phyloP scores from a whole-genome alignment of 2,113 vertebrate genomes.

The Furnarius figulus region DNA sequence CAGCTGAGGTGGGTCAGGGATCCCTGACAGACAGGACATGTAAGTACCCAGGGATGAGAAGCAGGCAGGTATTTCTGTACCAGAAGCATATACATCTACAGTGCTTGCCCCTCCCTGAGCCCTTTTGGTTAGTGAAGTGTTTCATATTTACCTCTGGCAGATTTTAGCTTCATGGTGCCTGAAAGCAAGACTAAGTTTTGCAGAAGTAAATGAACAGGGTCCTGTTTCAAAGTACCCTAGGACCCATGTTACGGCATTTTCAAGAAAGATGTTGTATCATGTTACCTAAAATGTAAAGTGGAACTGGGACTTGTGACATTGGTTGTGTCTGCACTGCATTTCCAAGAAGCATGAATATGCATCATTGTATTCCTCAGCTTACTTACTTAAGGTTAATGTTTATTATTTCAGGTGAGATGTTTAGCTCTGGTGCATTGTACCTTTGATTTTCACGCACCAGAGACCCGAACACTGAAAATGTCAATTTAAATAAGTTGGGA shows the following conservation, averaged over 20 bases:
- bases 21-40: neutral
- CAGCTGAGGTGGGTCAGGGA: rapidly evolving
- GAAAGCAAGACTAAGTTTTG: neutral
- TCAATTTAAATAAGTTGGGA: neutral
- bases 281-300: neutral
- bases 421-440: neutral
- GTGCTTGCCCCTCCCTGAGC: neutral
- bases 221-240: neutral
- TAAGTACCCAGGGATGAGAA: neutral
- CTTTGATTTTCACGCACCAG: neutral
- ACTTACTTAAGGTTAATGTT: neutral
- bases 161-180: neutral
- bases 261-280: neutral
- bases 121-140: neutral
- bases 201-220: neutral
- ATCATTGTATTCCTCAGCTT: neutral
- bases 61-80: neutral
- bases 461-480: neutral
- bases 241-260: neutral
- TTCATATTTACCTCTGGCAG: neutral
- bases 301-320: neutral
- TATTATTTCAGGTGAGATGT: neutral
- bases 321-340: neutral
- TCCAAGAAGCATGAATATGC: neutral
- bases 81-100: neutral